Conservation (phyloP, 2,113 vertebrate species). For the Limnothrissa miodon region DNA sequence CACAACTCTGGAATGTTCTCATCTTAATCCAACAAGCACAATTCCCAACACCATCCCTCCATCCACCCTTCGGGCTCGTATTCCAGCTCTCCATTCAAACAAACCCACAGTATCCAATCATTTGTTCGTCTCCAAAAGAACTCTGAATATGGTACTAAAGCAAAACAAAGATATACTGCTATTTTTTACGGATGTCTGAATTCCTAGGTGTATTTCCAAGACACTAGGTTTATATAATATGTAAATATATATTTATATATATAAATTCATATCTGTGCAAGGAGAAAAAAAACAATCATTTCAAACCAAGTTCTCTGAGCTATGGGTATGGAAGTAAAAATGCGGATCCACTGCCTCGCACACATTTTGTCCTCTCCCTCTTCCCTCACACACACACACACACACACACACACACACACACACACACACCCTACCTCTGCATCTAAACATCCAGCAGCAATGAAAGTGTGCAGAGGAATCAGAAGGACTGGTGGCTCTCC, state of each 20-base stretch:
- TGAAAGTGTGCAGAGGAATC: background rate
- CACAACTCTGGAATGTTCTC: conserved; percentile 63
- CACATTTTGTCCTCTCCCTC: conserved; percentile 26
- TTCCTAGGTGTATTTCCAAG: conserved; percentile 74
- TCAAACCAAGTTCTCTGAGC: conserved; percentile 64
- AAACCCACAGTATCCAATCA: background rate
- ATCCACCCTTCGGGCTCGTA: background rate
- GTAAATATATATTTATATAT: conserved; percentile 57
- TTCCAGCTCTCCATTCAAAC: background rate
- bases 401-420: background rate
- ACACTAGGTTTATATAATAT: conserved; percentile 76
- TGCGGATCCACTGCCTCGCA: conserved; percentile 48
- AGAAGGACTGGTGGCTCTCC: conserved; percentile 46
- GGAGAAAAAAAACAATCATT: conserved; percentile 70
- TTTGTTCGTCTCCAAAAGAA: conserved; percentile 33
- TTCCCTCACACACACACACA: background rate
- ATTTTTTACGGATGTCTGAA: conserved; percentile 70
- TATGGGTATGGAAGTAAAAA: conserved; percentile 43
- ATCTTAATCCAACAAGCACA: conserved; percentile 56
- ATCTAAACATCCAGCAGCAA: conserved; percentile 12
- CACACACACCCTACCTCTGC: background rate
- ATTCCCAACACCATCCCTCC: conserved; percentile 44
- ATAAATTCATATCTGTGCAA: conserved; percentile 75
- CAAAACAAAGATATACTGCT: conserved; percentile 65
- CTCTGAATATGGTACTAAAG: conserved; percentile 32